Evolutionary conservation across 2,797 vertebrate species (phyloP), one percentile per base, ranked within the genome.

Genomic region (Anguilla anguilla): DNA sequence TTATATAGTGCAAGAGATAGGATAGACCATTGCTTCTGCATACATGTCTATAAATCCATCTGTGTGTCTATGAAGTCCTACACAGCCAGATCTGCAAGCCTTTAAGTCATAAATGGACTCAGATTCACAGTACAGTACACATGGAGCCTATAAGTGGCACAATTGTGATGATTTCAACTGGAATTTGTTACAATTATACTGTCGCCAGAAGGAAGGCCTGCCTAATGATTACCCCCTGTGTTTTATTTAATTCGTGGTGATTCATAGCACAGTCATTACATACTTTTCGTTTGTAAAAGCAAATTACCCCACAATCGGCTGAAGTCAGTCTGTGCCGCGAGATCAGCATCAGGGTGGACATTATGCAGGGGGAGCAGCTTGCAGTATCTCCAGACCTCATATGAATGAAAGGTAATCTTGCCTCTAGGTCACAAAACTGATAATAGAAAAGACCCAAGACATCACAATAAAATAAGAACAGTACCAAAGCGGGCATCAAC

Each of bases 391-490:
- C 35, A 22, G 74, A 79, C 74, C 31, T 43, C 74, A 11, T 17
- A 43, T 43, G 74, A 79, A 79, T 22, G 31, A 79, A 79, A 79
- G 74, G 15, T 31, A 74, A 74, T 74, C 31, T 82, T 82, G 79
- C 79, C 79, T 82, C 43, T n/a, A 82, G 79, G 43, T 82, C 43
- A 82, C 43, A 82, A 51, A 82, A 79, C 79, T n/a, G 79, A 82
- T 82, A 51, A 51, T 51, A n/a, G 79, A 82, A 82, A 82, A 13
- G 79, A 13, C 22, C 6, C 7, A n/a, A 46, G 46, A 51, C 43
- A 25, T n/a, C 22, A 82, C 46, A 82, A n/a, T 82, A n/a, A n/a
- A 82, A 51, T 51, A 82, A 82, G 46, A 25, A 49, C n/a, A 51
- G 64, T n/a, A 82, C 19, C 10, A 25, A 79, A 46, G 43, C 19